These are phyloP conservation scores for Acanthopleura granulata DNA, from an alignment of 2,888 invertebrate species.

Conservation along the genomic window DNA sequence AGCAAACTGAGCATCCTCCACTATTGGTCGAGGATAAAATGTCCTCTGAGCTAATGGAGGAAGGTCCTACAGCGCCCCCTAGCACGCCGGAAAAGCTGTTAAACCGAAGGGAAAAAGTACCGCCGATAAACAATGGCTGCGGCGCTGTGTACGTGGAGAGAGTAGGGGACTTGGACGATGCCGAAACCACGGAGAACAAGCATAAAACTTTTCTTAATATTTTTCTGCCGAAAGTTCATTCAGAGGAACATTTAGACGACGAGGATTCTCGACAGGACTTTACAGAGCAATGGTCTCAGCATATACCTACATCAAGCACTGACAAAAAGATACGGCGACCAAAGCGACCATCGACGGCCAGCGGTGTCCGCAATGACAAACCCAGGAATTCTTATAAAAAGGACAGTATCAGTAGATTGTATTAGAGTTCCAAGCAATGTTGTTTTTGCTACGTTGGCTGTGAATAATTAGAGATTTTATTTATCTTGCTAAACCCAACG, in stretches of 20 bases:
- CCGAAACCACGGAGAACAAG: not conserved
- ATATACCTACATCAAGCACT: too few relatives aligned
- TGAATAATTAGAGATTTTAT: too few relatives aligned
- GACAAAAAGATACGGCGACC: too few relatives aligned
- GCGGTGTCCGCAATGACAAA: too few relatives aligned
- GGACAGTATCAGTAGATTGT: too few relatives aligned
- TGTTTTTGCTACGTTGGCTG: too few relatives aligned
- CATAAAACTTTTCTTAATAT: slow-evolving; percentile 1
- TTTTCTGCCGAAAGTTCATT: not conserved
- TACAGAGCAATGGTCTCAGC: too few relatives aligned
- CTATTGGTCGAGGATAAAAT: not conserved
- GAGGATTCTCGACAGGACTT: too few relatives aligned
- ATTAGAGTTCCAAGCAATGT: too few relatives aligned
- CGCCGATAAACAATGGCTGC: slow-evolving; percentile 7
- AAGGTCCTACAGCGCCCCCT: not conserved
- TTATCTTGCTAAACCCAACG: too few relatives aligned
- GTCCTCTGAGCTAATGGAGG: not conserved
- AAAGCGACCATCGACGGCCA: too few relatives aligned
- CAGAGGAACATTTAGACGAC: not conserved
- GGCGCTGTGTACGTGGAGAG: not conserved
- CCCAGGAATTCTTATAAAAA: too few relatives aligned
- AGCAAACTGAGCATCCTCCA: not conserved
- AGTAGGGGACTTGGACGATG: not conserved
- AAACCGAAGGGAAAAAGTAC: not conserved
- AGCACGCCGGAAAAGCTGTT: not conserved